phyloP scores from a whole-genome alignment of 2,113 vertebrate genomes.

The Phylloscopus trochiloides region DNA sequence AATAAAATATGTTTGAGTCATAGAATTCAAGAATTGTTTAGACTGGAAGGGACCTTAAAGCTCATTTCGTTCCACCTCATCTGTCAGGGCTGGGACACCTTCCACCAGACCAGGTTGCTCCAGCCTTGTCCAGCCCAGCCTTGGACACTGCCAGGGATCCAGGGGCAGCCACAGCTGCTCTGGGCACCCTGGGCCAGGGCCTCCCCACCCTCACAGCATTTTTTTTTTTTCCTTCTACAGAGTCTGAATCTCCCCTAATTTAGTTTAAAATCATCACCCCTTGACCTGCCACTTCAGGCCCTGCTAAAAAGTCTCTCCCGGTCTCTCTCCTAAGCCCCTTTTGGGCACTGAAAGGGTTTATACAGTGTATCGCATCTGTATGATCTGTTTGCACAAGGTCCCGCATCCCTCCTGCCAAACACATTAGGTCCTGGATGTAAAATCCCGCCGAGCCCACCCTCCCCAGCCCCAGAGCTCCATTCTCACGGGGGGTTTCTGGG shows the following conservation, averaged over 20 bases:
- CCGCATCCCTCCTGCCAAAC: accelerated
- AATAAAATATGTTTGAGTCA: neutral
- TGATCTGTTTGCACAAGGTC: accelerated
- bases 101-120: neutral
- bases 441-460: neutral
- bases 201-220: accelerated
- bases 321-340: neutral
- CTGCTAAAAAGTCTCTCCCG: neutral
- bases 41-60: neutral
- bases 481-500: neutral
- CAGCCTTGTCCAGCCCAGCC: accelerated
- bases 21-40: neutral
- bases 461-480: neutral
- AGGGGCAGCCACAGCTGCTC: neutral
- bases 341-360: accelerated
- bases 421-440: neutral
- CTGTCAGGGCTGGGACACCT: neutral
- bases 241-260: neutral
- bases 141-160: neutral
- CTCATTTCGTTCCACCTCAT: neutral
- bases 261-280: neutral
- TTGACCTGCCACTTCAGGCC: accelerated
- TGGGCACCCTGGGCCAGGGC: accelerated
- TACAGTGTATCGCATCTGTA: neutral
- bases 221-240: neutral